phyloP scores from a whole-genome alignment of 2,797 vertebrate species.

The Paedocypris micromegethes region DNA sequence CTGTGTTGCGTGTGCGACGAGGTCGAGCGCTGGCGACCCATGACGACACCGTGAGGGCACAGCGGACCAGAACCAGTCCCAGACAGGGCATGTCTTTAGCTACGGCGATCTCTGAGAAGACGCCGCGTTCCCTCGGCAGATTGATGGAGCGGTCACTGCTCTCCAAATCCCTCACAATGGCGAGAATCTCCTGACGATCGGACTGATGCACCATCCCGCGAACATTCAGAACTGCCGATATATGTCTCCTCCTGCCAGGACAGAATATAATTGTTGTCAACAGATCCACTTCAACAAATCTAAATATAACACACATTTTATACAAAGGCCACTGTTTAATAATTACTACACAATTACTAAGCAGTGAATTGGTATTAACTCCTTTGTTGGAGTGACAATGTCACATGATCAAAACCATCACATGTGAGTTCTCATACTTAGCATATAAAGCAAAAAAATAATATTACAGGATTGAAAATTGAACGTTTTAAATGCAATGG shows the following conservation, averaged over 20 bases:
- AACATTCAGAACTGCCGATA: conserved; percentile 82
- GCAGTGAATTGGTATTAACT: too few relatives aligned
- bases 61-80: conserved; percentile 67
- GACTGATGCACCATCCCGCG: conserved; percentile 75
- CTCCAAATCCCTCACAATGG: conserved; percentile 77
- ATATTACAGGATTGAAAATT: too few relatives aligned
- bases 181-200: conserved; percentile 81
- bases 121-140: conserved; percentile 61
- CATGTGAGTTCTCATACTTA: too few relatives aligned
- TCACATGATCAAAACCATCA: too few relatives aligned
- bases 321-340: too few relatives aligned
- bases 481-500: neutral
- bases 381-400: too few relatives aligned
- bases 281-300: too few relatives aligned
- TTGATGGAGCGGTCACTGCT: conserved; percentile 47
- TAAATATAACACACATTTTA: too few relatives aligned
- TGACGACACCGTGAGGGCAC: conserved; percentile 68
- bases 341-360: too few relatives aligned
- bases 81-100: conserved; percentile 73
- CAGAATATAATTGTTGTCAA: neutral
- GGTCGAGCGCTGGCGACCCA: conserved; percentile 70
- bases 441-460: too few relatives aligned
- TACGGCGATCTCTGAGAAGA: conserved; percentile 79
- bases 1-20: conserved; percentile 28
- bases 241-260: conserved; percentile 73